Evolutionary conservation across 2,113 vertebrate genomes (phyloP), one percentile per base, ranked within the genome.

Genomic region (Oreamnos americanus): DNA sequence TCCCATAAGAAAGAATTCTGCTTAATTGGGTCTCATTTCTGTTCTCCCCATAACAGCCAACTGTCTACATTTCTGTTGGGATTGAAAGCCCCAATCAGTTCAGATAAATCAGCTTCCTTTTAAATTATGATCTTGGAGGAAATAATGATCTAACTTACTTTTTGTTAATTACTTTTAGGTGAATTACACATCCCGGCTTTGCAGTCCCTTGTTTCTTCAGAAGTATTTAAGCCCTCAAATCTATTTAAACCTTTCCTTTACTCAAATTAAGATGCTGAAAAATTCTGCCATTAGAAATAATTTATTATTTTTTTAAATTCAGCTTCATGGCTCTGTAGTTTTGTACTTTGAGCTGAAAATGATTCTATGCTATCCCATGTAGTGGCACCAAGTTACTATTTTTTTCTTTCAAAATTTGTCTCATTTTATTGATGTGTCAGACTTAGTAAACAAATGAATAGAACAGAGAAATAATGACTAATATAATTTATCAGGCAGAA

Each of bases 101-200:
- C 93, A 87, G 90, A 98, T 97, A 97, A 97, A 96, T 96, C 95
- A 98, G 91, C 96, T 96, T 71, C 94, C 96, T 97, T 97, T 98
- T 93, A 97, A 98, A 96, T 94, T 94, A 96, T 49, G 95, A 96
- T 98, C 97, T 97, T 97, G 91, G 98, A 98, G 91, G 95, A 92
- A 98, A 96, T 97, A 98, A 97, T 98, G 97, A 98, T 97, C 94
- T 97, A 84, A 98, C 97, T 98, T 96, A 98, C 98, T 97, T 98
- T 97, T 74, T 78, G 96, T 98, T 98, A 98, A 98, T 98, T 97
- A 98, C 97, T 97, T 98, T 98, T 87, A 81, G 96, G 98, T 97
- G 98, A 97, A 98, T 98, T 95, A 98, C 94, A 96, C 93, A 93
- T 91, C 89, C 93, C 8, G 8, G 78, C 51, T 95, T 94, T 95